Evolutionary conservation across 2,888 invertebrate genomes (phyloP).

Genomic region (Pterostichus madidus): DNA sequence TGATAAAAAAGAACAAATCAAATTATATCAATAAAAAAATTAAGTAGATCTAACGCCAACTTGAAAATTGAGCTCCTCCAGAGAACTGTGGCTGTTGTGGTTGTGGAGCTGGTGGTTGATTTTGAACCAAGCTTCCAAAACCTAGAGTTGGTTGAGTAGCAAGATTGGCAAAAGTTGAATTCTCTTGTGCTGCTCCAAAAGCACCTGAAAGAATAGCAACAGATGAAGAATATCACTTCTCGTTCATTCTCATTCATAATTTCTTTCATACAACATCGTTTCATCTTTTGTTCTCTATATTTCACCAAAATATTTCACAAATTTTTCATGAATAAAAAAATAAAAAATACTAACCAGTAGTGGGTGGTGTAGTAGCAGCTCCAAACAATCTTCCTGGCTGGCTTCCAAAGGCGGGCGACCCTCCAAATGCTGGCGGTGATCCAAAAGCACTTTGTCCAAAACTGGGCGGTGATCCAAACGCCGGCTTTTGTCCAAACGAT

Average conservation of each 20-base stretch:
- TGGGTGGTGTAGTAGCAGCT: conserved; percentile 68
- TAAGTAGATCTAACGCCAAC: conserved; percentile 73
- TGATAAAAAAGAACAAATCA: conserved; percentile 1
- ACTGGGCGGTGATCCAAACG: conserved; percentile 70
- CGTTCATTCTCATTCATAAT: no score
- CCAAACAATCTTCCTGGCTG: conserved; percentile 77
- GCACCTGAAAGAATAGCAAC: conserved; percentile 70
- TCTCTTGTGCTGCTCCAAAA: conserved; percentile 80
- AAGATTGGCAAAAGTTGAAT: conserved; percentile 82
- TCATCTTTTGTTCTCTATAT: no score
- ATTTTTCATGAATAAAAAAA: neutral
- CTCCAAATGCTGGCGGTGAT: conserved; percentile 77
- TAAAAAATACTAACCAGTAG: conserved; percentile 67
- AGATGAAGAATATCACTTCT: neutral
- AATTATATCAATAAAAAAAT: conserved; percentile 2
- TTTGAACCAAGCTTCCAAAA: conserved; percentile 83
- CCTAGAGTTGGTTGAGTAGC: conserved; percentile 83
- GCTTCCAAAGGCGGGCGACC: conserved; percentile 77
- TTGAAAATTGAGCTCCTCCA: conserved; percentile 75
- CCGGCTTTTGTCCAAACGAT: conserved; percentile 70
- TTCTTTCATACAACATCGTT: no score
- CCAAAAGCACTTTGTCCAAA: conserved; percentile 74
- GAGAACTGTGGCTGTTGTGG: conserved; percentile 74
- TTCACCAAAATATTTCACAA: no score
- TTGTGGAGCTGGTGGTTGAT: conserved; percentile 72